Conservation (phyloP, 2,113 vertebrate genomes). For the Ia io region DNA sequence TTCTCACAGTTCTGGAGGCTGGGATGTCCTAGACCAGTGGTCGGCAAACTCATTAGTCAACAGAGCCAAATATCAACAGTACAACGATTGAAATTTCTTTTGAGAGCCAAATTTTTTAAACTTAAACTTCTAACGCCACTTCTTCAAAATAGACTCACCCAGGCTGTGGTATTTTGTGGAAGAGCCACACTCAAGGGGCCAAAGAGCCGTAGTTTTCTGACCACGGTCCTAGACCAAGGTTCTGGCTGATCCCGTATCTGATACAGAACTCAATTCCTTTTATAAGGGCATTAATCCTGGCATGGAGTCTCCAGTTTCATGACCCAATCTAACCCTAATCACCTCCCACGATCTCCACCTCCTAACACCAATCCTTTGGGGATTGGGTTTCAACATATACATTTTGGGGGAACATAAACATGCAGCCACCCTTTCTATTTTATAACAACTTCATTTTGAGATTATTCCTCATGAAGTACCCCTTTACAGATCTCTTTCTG, state of each 20-base stretch:
- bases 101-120: no score
- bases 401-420: not conserved
- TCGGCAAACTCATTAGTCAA: no score
- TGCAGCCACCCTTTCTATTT: not conserved
- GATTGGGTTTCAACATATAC: not conserved
- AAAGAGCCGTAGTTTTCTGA: no score
- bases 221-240: not conserved
- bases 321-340: not conserved
- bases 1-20: not conserved
- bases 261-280: not conserved
- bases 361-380: not conserved
- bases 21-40: not conserved
- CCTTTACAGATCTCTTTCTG: not conserved
- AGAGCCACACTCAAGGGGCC: no score
- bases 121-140: no score
- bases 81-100: no score
- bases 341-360: not conserved
- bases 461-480: not conserved
- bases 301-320: not conserved
- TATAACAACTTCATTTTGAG: not conserved
- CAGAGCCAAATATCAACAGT: no score
- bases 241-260: not conserved
- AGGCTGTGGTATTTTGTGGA: no score
- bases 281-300: not conserved
- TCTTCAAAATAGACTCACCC: no score